Conservation (phyloP, 2,888 invertebrate species). For the Campoplex capitator region DNA sequence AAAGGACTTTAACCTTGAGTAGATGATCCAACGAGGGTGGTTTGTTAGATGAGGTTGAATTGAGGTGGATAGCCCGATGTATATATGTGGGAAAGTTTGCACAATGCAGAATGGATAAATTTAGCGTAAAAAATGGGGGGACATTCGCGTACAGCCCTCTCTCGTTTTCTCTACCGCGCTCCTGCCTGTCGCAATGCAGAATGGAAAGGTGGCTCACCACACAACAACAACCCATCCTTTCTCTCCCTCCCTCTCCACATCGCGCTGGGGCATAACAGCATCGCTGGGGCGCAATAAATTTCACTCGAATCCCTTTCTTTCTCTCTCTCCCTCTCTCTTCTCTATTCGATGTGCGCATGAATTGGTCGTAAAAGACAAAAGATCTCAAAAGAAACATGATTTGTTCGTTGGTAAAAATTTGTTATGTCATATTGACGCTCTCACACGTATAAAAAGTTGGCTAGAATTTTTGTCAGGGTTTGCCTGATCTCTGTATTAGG, state of each 20-base stretch:
- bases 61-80: constrained; percentile 13
- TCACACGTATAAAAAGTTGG: no score
- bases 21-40: not conserved
- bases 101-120: constrained; percentile 76
- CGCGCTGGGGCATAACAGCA: no score
- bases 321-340: no score
- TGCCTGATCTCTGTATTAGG: no score
- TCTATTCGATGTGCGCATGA: no score
- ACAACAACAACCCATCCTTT: constrained; percentile 15
- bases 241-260: constrained; percentile 4
- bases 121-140: constrained; percentile 81
- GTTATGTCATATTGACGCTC: no score
- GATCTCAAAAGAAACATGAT: no score
- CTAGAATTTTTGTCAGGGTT: no score
- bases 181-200: constrained; percentile 66
- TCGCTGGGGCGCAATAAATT: no score
- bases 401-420: no score
- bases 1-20: not conserved
- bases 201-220: constrained; percentile 48
- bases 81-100: constrained; percentile 33
- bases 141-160: constrained; percentile 73
- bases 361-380: no score
- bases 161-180: constrained; percentile 28
- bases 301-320: no score
- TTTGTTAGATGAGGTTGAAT: not conserved